Percentiles rank a stretch among this genome's conserved stretches.
Evolutionary conservation across 1,140 invertebrate genomes (phyloP).

Genomic region (Drosophila lacertosa): DNA sequence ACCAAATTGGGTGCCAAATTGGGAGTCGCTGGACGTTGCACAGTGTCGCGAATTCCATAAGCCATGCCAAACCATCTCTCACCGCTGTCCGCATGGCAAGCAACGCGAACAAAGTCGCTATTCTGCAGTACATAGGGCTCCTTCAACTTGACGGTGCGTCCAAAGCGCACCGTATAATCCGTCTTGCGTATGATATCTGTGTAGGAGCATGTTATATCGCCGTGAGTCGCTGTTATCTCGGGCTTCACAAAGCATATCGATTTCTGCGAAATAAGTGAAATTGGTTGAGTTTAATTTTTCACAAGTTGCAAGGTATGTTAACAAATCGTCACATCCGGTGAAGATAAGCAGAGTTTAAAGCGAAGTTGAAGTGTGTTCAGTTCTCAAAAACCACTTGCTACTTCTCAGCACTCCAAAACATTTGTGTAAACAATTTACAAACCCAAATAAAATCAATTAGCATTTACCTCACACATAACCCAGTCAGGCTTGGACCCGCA

Average conservation of each 20-base stretch:
- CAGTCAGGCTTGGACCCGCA: constrained; percentile 86
- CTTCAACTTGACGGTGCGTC: constrained; percentile 85
- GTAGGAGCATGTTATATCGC: constrained; percentile 85
- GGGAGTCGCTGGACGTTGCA: constrained; percentile 46
- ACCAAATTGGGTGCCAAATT: constrained; percentile 61
- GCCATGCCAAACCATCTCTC: constrained; percentile 78
- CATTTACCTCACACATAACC: constrained; percentile 85
- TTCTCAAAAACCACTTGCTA: background rate
- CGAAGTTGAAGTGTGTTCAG: background rate
- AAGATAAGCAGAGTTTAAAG: background rate
- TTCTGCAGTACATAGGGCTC: constrained; percentile 86
- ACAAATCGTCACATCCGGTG: background rate
- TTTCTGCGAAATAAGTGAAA: constrained; percentile 38
- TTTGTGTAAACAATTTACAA: background rate
- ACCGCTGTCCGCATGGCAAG: constrained; percentile 85
- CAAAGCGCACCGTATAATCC: constrained; percentile 85
- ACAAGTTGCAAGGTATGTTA: background rate
- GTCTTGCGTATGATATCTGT: constrained; percentile 87
- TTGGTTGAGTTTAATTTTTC: background rate
- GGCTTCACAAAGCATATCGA: constrained; percentile 86
- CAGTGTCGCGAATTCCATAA: constrained; percentile 72
- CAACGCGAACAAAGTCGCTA: constrained; percentile 88
- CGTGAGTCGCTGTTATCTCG: constrained; percentile 84
- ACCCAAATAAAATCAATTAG: background rate
- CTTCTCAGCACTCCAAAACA: background rate